These are phyloP conservation scores for Seladonia tumulorum DNA, from an alignment of 2,888 invertebrate species.

Conservation along the genomic window DNA sequence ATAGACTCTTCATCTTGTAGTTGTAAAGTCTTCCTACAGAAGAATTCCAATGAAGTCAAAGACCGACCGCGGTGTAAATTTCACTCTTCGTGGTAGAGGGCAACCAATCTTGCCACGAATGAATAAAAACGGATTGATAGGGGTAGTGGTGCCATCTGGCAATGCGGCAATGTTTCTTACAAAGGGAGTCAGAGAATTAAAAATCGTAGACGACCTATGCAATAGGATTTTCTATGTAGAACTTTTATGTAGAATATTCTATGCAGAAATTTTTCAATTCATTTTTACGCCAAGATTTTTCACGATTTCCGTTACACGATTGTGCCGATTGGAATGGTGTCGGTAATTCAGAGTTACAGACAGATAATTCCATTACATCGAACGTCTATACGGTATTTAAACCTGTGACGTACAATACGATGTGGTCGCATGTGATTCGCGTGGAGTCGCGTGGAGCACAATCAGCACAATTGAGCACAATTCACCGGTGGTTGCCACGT, in stretches of 20 bases:
- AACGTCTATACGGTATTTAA: background rate
- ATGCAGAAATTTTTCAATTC: background rate
- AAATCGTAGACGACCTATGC: background rate
- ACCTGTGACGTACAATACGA: background rate
- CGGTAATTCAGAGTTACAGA: background rate
- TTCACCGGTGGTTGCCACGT: slow-evolving; percentile 55
- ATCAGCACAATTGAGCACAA: background rate
- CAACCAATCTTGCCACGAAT: no score
- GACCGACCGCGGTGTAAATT: background rate
- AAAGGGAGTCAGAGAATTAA: background rate
- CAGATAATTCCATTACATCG: background rate
- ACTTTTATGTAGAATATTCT: no score
- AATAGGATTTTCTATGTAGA: background rate
- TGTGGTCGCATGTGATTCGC: slow-evolving; percentile 23
- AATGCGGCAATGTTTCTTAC: background rate
- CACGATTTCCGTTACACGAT: background rate
- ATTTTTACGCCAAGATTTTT: background rate
- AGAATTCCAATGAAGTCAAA: background rate
- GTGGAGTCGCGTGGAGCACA: background rate
- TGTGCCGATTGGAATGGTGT: background rate
- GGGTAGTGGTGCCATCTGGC: background rate
- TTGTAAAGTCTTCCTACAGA: background rate
- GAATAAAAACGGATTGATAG: background rate
- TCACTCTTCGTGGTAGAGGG: background rate
- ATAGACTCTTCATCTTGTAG: background rate